Conservation (phyloP, 2,113 vertebrate genomes). For the Gobiocypris rarus region DNA sequence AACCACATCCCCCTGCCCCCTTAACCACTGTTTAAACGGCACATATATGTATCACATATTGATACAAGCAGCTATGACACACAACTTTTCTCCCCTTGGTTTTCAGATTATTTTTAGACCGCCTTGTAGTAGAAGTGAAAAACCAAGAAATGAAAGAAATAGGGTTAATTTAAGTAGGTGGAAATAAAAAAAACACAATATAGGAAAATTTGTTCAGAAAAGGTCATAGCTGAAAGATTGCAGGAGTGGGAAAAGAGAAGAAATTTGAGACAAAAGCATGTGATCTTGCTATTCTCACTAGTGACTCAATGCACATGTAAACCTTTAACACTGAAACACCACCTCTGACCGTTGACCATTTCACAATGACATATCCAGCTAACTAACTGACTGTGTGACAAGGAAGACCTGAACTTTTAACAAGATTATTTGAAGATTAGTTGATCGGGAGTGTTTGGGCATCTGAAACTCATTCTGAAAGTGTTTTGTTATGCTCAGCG, state of each 20-base stretch:
- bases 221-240: not conserved
- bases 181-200: not conserved
- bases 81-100: not conserved
- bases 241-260: not conserved
- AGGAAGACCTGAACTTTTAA: not conserved
- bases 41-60: not conserved
- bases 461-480: not conserved
- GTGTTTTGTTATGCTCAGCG: not conserved
- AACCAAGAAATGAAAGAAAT: not conserved
- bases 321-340: not conserved
- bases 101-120: not conserved
- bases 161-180: not conserved
- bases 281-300: slow-evolving; percentile 13
- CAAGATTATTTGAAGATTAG: too few relatives aligned
- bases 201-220: not conserved
- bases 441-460: too few relatives aligned
- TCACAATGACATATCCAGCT: not conserved
- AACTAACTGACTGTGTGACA: not conserved
- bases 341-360: not conserved
- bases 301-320: not conserved
- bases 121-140: not conserved
- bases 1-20: slow-evolving; percentile 29
- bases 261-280: not conserved
- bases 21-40: slow-evolving; percentile 5
- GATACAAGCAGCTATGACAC: not conserved